phyloP scores from a whole-genome alignment of 2,797 vertebrate species.

The Coccyzus lansbergi region DNA sequence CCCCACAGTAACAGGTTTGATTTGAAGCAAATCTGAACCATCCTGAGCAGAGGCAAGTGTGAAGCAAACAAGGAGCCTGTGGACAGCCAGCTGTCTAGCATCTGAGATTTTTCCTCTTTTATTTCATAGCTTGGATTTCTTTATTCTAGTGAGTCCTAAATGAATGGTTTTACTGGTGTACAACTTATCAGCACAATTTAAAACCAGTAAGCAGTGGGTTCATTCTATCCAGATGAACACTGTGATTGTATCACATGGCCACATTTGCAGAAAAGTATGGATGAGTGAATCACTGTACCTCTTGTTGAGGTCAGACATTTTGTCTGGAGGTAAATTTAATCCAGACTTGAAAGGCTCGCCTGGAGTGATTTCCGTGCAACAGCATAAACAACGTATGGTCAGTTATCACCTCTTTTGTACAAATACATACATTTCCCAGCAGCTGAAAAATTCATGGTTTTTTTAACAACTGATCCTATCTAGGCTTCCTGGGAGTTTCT shows the following conservation, averaged over 20 bases:
- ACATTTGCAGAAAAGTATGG: background rate
- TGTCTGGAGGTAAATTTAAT: conserved; percentile 22
- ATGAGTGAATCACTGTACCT: background rate
- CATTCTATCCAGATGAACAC: background rate
- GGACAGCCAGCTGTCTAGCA: background rate
- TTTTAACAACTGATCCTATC: background rate
- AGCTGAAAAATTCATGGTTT: background rate
- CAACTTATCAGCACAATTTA: background rate
- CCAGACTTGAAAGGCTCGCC: conserved; percentile 14
- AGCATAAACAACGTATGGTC: background rate
- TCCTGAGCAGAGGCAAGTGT: background rate
- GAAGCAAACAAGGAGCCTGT: background rate
- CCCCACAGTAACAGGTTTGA: background rate
- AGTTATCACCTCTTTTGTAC: background rate
- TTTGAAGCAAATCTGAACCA: background rate
- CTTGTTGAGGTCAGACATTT: background rate
- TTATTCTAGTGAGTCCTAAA: background rate
- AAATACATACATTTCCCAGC: background rate
- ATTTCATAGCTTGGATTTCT: background rate
- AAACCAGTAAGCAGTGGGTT: background rate
- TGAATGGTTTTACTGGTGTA: background rate
- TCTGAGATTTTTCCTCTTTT: background rate
- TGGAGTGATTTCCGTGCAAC: conserved; percentile 27
- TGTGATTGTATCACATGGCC: background rate
- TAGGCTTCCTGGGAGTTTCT: background rate